Percentiles rank a stretch among this genome's conserved stretches.
Evolutionary conservation across 2,113 vertebrate genomes (phyloP).

Genomic region (Ctenomys sociabilis): DNA sequence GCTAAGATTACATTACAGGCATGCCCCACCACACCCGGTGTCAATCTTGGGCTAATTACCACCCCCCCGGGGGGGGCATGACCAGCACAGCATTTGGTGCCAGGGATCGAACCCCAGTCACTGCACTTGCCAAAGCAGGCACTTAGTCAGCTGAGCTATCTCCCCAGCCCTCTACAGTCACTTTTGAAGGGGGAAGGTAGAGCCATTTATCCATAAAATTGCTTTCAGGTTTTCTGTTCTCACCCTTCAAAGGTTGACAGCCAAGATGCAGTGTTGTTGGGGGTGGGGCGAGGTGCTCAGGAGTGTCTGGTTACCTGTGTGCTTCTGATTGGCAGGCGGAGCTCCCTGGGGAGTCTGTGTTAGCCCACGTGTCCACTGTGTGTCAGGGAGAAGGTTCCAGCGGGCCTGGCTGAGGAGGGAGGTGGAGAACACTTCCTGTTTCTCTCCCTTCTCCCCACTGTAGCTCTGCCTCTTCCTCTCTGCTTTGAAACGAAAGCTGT

Average conservation of each 20-base stretch:
- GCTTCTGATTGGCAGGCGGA: not conserved
- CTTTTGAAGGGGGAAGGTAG: not conserved
- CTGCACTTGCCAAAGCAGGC: too few species aligned
- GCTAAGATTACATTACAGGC: too few species aligned
- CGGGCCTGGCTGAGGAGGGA: not conserved
- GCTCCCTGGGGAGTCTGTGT: not conserved
- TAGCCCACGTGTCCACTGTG: not conserved
- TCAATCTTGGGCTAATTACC: too few species aligned
- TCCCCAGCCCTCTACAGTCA: not conserved
- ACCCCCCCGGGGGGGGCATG: too few species aligned
- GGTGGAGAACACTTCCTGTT: not conserved
- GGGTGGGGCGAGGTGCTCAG: not conserved
- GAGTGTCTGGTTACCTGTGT: accelerated
- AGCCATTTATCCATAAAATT: not conserved
- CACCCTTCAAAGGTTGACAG: not conserved
- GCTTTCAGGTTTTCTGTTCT: not conserved
- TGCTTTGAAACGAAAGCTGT: not conserved
- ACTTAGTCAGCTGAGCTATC: too few species aligned
- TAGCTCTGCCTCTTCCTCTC: not conserved
- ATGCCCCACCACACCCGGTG: too few species aligned
- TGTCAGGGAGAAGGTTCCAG: not conserved
- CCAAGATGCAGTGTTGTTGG: not conserved
- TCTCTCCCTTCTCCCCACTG: not conserved
- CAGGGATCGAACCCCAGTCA: too few species aligned
- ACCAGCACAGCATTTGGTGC: too few species aligned